Conservation (phyloP, 23 tunicate genomes). For the Pegea sp. region DNA sequence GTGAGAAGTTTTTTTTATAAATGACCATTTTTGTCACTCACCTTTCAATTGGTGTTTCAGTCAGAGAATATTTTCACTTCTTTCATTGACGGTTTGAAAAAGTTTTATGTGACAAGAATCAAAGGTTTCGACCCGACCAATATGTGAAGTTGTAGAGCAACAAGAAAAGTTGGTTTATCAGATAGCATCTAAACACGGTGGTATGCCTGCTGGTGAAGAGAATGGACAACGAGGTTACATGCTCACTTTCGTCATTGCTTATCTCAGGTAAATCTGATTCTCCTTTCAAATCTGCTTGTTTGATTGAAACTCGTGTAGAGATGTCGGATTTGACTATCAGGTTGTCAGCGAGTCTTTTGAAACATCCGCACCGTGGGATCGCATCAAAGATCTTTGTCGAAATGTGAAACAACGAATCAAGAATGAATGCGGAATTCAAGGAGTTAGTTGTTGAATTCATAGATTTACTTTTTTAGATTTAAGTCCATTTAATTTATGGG, state of each 20-base stretch:
- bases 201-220: constrained; percentile 94
- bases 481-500: too few relatives aligned
- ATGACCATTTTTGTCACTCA: not conserved
- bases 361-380: constrained; percentile 90
- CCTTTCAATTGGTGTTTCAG: constrained; percentile 4
- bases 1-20: constrained; percentile 6
- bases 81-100: constrained; percentile 79
- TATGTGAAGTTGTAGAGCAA: constrained; percentile 62
- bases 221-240: constrained; percentile 88
- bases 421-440: constrained; percentile 37
- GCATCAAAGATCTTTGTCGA: constrained; percentile 53
- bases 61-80: constrained; percentile 59
- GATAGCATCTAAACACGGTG: constrained; percentile 54
- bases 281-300: not conserved
- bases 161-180: constrained; percentile 73
- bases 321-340: constrained; percentile 61
- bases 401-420: constrained; percentile 70
- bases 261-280: constrained; percentile 22
- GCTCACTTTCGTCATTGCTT: constrained; percentile 83
- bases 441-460: constrained; percentile 28
- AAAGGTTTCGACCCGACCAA: constrained; percentile 71
- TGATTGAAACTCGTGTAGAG: constrained; percentile 10
- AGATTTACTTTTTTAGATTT: too few relatives aligned
- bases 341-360: constrained; percentile 82
- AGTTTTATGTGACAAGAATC: constrained; percentile 73